phyloP scores from a whole-genome alignment of 2,797 vertebrate genomes.

The Okamejei kenojei region DNA sequence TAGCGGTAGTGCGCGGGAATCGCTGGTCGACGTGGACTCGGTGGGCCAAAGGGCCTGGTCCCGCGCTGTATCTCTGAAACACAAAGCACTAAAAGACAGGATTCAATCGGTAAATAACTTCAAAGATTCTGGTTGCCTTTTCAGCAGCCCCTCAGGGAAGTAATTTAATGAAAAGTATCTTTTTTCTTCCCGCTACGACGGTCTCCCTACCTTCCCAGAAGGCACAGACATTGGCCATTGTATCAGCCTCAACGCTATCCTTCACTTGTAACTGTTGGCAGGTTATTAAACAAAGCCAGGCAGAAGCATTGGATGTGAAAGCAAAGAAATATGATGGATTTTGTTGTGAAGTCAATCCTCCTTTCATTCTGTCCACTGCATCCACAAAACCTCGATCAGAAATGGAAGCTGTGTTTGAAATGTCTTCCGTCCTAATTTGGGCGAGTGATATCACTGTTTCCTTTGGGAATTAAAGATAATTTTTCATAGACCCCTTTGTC shows the following conservation, averaged over 20 bases:
- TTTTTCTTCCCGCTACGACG: background rate
- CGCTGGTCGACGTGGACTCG: no score
- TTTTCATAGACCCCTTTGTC: background rate
- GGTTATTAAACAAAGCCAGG: background rate
- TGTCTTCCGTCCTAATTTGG: background rate
- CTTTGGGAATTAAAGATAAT: background rate
- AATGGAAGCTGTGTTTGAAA: background rate
- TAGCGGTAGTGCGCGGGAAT: no score
- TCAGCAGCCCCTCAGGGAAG: background rate
- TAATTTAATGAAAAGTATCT: background rate
- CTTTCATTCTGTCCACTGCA: background rate
- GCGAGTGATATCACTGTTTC: no score
- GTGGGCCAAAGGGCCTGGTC: no score
- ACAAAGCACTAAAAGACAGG: no score
- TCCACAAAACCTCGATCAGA: background rate
- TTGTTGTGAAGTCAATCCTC: no score
- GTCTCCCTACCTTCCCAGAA: background rate
- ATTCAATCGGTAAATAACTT: background rate
- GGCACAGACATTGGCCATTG: background rate
- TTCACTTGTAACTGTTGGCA: background rate
- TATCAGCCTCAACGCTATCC: background rate
- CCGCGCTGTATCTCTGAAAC: no score
- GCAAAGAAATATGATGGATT: no score
- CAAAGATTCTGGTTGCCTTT: background rate
- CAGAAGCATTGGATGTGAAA: background rate